Evolutionary conservation across 2,888 invertebrate genomes (phyloP), one percentile per base, ranked within the genome.

Genomic region (Gari tellinella): DNA sequence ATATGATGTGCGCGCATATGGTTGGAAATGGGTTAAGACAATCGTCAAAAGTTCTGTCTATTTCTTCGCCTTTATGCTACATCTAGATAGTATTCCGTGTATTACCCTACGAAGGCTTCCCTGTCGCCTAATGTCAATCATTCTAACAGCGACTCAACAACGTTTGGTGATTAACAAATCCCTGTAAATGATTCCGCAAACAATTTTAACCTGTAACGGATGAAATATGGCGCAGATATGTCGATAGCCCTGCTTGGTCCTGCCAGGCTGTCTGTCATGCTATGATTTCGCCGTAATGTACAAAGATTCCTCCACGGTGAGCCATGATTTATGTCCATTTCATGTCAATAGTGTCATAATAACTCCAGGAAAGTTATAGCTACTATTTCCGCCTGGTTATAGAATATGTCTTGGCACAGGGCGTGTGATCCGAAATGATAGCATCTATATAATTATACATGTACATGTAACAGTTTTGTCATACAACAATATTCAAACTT

Each of bases 341-440:
- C 46, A 73, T 62, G 74, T 67, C 78, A 67, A 67, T 70, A 58
- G 49, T 74, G 78, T 74, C 78, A 78, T 78, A 78, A 69, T 64
- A 67, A 70, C 53, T 67, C 63, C 57, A 31, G 41, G 40, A 62
- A 70, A 74, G 67, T 78, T 75, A 75, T 69, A 19, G 49, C 65
- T 41, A 52, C 49, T 62, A 70, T 75, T 75, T 69, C 75, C 75
- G 45, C 40, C 19, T 25, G 14, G 75, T 61, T 70, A 70, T 65
- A 38, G 52, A 64, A 75, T 66, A 46, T 15, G 55, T 57, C 75
- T 52, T 23, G 60, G 31, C 31, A 10, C 10, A 10, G 10, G 31
- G 5, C 10, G 31, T n/a, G n/a, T n/a, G n/a, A n/a, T n/a, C n/a
- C n/a, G n/a, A n/a, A n/a, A n/a, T n/a, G n/a, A n/a, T n/a, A n/a